A percentile compares a stretch with the other conserved stretches of the same genome.
Conservation (phyloP, 2,113 vertebrate species). For the Thalassarche chlororhynchos region DNA sequence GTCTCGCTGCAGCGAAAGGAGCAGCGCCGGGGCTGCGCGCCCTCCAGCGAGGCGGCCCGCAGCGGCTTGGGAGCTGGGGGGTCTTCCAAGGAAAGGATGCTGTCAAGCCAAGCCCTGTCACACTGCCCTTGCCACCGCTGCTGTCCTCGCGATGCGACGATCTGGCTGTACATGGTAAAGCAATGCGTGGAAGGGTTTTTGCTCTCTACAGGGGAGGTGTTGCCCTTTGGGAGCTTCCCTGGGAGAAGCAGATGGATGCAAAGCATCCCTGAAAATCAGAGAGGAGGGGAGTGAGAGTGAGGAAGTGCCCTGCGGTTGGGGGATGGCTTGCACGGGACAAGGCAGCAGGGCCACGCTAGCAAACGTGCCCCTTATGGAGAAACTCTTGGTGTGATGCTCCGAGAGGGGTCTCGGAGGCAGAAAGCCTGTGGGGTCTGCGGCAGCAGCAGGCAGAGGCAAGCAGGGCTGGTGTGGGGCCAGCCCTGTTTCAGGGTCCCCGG, state of each 20-base stretch:
- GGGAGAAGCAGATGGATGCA: background rate
- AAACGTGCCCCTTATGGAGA: fast-evolving
- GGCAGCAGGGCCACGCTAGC: background rate
- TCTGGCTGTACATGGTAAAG: fast-evolving
- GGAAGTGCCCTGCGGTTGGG: background rate
- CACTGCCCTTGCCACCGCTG: too few relatives aligned
- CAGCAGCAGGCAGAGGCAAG: background rate
- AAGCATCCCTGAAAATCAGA: background rate
- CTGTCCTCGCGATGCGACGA: fast-evolving
- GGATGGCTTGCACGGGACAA: fast-evolving
- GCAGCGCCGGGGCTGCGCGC: background rate
- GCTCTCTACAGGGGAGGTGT: background rate
- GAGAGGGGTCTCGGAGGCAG: background rate
- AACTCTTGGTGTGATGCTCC: background rate
- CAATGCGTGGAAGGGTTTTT: fast-evolving
- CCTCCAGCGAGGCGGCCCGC: background rate
- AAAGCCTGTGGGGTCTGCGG: fast-evolving
- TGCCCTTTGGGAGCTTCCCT: background rate
- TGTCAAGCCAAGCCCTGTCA: background rate
- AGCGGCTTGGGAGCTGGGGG: background rate
- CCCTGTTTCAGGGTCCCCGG: background rate
- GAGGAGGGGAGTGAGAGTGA: background rate
- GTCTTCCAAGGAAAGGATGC: background rate
- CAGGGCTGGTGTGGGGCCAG: background rate
- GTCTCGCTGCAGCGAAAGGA: conserved; percentile 17